Percentiles rank a stretch among this genome's conserved stretches.
phyloP scores from a whole-genome alignment of 2,113 vertebrate genomes.

The Pyxicephalus adspersus region DNA sequence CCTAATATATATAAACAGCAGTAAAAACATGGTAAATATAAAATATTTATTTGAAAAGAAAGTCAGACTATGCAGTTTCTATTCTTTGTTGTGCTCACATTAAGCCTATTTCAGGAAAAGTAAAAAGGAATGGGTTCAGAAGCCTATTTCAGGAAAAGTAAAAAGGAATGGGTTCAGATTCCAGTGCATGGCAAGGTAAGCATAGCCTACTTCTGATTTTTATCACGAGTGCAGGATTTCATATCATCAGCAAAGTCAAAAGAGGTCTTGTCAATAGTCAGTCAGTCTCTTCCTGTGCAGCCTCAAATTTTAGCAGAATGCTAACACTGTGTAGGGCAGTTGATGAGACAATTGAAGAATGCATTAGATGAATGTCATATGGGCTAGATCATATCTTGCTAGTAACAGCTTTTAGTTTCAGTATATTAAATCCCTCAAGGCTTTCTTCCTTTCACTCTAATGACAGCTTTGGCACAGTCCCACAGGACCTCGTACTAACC shows the following conservation, averaged over 20 bases:
- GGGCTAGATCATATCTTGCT: background rate
- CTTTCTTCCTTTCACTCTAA: background rate
- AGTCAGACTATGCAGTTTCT: too few relatives aligned
- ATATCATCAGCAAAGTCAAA: background rate
- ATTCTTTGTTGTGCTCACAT: too few relatives aligned
- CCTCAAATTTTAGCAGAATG: background rate
- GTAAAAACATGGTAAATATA: too few relatives aligned
- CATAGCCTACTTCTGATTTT: constrained; percentile 1
- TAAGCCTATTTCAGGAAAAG: background rate
- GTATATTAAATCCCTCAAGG: background rate
- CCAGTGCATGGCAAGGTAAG: background rate
- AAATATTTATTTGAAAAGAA: too few relatives aligned
- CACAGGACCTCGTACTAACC: background rate
- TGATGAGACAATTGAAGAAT: background rate
- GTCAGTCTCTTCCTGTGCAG: background rate
- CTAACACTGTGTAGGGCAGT: background rate
- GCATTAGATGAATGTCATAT: background rate
- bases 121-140: background rate
- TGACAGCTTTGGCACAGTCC: background rate
- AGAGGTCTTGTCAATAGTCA: background rate
- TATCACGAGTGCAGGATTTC: background rate
- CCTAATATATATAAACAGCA: too few relatives aligned
- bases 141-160: background rate
- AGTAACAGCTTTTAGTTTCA: background rate
- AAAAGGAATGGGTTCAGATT: background rate